Base-by-base conservation (phyloP, 2,113 vertebrate genomes). In the Vulpes lagopus region DNA sequence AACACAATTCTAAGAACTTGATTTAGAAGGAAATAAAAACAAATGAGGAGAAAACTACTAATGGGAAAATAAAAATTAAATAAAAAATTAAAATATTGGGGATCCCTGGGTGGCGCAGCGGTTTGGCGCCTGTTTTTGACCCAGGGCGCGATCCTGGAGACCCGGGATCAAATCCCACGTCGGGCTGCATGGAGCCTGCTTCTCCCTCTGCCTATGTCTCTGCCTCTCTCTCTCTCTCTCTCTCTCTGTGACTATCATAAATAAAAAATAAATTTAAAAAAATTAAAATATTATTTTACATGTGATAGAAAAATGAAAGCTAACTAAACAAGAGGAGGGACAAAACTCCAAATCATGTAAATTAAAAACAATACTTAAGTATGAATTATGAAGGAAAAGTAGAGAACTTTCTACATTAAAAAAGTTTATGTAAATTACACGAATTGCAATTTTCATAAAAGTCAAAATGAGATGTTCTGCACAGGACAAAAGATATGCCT, bases 401-500 rank as follows among this genome's bases (percentile, higher is more conserved):
- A 23, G 23, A n/a, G 62, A 67, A 74, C n/a, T 55, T 89, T 96
- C 82, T 96, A 92, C 94, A 94, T 82, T 95, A 30, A 73, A 86
- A 95, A 97, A 93, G 82, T 74, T 80, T 73, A 87, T 96, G 92
- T 94, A 95, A 97, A 96, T 94, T 96, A 97, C 6, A 97, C 84
- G 89, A 97, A 53, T 76, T 95, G 55, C 5, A 95, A 91, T 94
- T 97, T 95, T 96, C 89, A 67, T 93, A 94, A 79, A 96, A 94
- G 89, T 94, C 88, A 97, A 93, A 97, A 94, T 84, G 74, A 95
- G 96, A 95, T 69, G 64, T 96, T 96, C 96, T 97, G 96, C 97
- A 97, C 96, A 98, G 95, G 96, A 96, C 95, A 97, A 89, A 97
- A 96, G 97, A 94, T 97, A 97, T 87, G 96, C 97, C 92, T 95